Conservation (phyloP, 37 sponge, comb jelly and placozoan genomes). For the Ephydatia muelleri region DNA sequence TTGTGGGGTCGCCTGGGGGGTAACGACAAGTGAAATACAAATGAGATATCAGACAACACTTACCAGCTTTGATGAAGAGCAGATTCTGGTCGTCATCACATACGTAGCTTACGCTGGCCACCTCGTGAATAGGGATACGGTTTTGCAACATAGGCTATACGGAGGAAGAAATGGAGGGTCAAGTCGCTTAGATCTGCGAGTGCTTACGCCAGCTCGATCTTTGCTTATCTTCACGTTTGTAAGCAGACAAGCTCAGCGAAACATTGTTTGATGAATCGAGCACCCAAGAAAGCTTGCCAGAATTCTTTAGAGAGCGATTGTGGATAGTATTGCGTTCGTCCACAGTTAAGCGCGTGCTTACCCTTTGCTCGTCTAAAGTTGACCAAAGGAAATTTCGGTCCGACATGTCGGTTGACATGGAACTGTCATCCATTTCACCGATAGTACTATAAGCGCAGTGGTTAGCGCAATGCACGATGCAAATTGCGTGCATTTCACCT, state of each 20-base stretch:
- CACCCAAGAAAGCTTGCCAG: constrained; percentile 59
- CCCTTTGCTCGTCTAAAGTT: constrained; percentile 56
- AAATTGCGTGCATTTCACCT: constrained; percentile 3
- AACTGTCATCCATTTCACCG: constrained; percentile 57
- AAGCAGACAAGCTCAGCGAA: constrained; percentile 65
- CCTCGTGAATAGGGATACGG: constrained; percentile 69
- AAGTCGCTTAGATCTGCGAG: background rate
- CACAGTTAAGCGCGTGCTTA: constrained; percentile 19
- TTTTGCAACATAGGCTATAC: constrained; percentile 44
- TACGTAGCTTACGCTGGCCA: constrained; percentile 65
- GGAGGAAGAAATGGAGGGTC: background rate
- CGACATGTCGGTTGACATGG: constrained; percentile 49
- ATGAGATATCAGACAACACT: background rate
- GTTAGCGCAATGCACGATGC: background rate
- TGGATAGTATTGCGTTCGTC: too few relatives aligned
- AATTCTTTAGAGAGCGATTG: too few relatives aligned
- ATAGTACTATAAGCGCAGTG: constrained; percentile 19
- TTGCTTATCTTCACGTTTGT: constrained; percentile 61
- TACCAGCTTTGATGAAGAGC: constrained; percentile 69
- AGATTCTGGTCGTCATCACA: constrained; percentile 72
- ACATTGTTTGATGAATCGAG: constrained; percentile 33
- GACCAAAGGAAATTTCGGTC: constrained; percentile 34
- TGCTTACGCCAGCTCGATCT: constrained; percentile 34
- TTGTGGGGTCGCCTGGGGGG: constrained; percentile 35
- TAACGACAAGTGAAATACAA: background rate